phyloP scores from a whole-genome alignment of 2,888 invertebrate genomes.

The Girardia tigrina region DNA sequence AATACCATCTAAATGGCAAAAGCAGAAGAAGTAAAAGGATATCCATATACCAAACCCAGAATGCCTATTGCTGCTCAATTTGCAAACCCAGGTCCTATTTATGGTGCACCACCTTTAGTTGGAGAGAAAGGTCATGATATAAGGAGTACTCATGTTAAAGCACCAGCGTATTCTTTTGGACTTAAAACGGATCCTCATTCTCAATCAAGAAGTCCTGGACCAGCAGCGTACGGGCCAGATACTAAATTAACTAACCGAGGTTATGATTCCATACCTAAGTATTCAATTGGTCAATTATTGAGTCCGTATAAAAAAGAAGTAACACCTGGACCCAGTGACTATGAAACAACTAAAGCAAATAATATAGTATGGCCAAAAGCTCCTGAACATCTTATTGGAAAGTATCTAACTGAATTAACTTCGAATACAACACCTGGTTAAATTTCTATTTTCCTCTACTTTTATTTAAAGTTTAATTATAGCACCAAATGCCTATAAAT shows the following conservation, averaged over 20 bases:
- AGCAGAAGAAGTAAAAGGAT: neutral
- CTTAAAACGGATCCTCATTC: neutral
- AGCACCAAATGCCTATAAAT: neutral
- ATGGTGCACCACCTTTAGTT: neutral
- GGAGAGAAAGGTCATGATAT: neutral
- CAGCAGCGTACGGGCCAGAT: neutral
- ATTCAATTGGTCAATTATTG: neutral
- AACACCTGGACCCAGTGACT: neutral
- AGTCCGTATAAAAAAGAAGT: neutral
- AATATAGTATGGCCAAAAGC: neutral
- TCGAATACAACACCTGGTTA: neutral
- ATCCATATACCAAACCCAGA: neutral
- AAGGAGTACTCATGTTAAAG: neutral
- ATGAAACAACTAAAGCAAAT: neutral
- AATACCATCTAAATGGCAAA: neutral
- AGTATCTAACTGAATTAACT: neutral
- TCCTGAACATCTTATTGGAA: neutral
- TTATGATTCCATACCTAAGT: neutral
- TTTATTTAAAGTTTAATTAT: neutral
- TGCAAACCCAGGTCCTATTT: neutral
- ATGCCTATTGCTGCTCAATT: neutral
- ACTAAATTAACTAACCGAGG: neutral
- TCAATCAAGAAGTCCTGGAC: neutral
- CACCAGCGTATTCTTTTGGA: neutral
- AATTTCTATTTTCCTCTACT: neutral